Percentiles rank a stretch among this genome's conserved stretches.
Evolutionary conservation across 2,888 invertebrate species (phyloP).

Genomic region (Phortica magna): DNA sequence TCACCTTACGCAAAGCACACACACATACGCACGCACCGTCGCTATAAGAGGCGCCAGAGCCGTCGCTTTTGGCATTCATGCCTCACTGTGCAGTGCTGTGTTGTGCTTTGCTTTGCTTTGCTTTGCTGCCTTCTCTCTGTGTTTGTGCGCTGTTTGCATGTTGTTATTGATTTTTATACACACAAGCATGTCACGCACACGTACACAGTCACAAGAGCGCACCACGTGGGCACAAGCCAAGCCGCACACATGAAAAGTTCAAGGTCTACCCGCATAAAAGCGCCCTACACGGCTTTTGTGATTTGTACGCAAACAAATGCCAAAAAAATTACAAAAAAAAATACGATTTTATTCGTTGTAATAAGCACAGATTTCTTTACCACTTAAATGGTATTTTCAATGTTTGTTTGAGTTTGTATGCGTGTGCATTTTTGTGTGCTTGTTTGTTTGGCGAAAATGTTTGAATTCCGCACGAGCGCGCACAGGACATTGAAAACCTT

Average conservation of each 20-base stretch:
- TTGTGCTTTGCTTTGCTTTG: neutral
- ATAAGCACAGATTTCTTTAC: neutral
- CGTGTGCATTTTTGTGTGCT: neutral
- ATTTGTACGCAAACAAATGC: slow-evolving; percentile 23
- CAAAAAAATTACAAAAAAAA: slow-evolving; percentile 12
- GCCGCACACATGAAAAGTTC: slow-evolving; percentile 58
- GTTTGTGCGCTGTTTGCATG: slow-evolving; percentile 12
- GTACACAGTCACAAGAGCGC: slow-evolving; percentile 14
- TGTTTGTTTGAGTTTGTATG: neutral
- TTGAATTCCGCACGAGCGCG: too few species aligned
- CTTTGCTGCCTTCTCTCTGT: slow-evolving; percentile 1
- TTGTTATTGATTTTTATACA: slow-evolving; percentile 58
- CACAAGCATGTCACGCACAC: slow-evolving; percentile 21
- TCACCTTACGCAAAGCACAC: slow-evolving; percentile 15
- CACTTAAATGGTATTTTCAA: neutral
- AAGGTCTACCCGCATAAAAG: slow-evolving; percentile 59
- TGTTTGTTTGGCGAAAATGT: neutral
- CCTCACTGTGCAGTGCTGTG: neutral
- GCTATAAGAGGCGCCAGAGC: neutral
- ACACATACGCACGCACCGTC: neutral
- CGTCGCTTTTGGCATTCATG: neutral
- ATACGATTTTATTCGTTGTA: neutral
- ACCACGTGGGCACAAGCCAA: neutral
- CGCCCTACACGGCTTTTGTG: slow-evolving; percentile 35
- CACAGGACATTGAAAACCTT: neutral